Percentiles rank a stretch among this genome's conserved stretches.
Evolutionary conservation across 1,140 invertebrate genomes (phyloP).

Genomic region (Melanaphis sacchari): DNA sequence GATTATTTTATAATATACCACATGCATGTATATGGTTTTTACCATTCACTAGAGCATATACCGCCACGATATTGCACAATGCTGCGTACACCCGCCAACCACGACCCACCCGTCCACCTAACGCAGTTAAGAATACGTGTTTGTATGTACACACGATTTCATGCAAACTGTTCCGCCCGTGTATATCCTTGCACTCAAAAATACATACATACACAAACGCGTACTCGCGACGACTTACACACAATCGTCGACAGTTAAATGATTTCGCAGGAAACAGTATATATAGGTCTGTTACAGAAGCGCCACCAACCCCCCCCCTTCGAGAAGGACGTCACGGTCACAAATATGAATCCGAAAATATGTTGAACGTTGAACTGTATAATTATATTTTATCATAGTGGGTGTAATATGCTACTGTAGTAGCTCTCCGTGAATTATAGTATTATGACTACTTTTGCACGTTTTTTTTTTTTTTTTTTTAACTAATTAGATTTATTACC

Average conservation of each 20-base stretch:
- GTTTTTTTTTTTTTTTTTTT: not conserved
- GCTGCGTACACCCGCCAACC: not conserved
- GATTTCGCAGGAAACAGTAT: not conserved
- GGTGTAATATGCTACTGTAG: not conserved
- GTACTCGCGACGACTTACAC: not conserved
- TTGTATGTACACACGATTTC: not conserved
- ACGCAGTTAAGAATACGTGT: not conserved
- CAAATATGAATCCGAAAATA: not conserved
- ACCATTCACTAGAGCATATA: constrained; percentile 37
- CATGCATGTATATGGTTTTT: not conserved
- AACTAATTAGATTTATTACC: not conserved
- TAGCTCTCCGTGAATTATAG: not conserved
- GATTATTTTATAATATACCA: not conserved
- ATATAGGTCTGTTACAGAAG: not conserved
- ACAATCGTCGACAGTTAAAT: not conserved
- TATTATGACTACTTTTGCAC: not conserved
- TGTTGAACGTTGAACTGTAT: not conserved
- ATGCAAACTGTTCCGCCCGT: constrained; percentile 2
- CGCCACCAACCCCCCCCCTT: not conserved
- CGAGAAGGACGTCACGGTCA: not conserved
- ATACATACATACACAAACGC: not conserved
- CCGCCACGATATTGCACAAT: constrained; percentile 39
- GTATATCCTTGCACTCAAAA: not conserved
- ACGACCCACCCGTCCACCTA: not conserved
- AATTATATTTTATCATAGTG: not conserved